Evolutionary conservation across 2,113 vertebrate genomes (phyloP).

Genomic region (Bujurquina vittata): DNA sequence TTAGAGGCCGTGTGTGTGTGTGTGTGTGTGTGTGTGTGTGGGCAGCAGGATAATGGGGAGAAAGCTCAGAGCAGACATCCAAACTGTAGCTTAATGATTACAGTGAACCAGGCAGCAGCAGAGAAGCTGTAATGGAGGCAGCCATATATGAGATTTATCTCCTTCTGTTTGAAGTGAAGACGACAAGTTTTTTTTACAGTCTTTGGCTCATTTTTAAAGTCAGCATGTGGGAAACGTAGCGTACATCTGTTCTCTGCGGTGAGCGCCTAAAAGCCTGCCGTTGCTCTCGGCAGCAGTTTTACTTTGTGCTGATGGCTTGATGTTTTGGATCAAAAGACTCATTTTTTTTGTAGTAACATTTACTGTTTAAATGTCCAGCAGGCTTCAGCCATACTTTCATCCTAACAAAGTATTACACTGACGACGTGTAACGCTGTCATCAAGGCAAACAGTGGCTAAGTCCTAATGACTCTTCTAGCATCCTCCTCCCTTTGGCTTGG

Average conservation of each 20-base stretch:
- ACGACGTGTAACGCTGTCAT: not conserved
- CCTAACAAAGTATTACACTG: not conserved
- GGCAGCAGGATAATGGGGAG: constrained; percentile 37
- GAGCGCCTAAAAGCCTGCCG: not conserved
- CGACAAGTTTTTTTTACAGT: not conserved
- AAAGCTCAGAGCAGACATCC: constrained; percentile 43
- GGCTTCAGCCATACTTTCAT: not conserved
- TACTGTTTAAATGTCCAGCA: not conserved
- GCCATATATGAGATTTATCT: constrained; percentile 27
- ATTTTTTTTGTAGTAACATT: not conserved
- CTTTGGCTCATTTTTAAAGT: not conserved
- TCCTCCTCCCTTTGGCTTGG: too few species aligned
- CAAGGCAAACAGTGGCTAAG: not conserved
- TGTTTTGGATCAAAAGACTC: not conserved
- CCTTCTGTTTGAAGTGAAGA: constrained; percentile 16
- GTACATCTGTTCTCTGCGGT: not conserved
- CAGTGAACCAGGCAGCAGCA: constrained; percentile 14
- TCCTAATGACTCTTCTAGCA: not conserved
- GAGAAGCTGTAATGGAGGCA: constrained; percentile 23
- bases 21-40: constrained; percentile 11
- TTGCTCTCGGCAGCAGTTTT: not conserved
- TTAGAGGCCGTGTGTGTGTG: constrained; percentile 22
- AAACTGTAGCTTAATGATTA: constrained; percentile 31
- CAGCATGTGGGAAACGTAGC: constrained; percentile 1
- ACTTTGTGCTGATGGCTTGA: not conserved